Evolutionary conservation across 2,113 vertebrate genomes (phyloP), one percentile per base, ranked within the genome.

Genomic region (Halichoeres trimaculatus): DNA sequence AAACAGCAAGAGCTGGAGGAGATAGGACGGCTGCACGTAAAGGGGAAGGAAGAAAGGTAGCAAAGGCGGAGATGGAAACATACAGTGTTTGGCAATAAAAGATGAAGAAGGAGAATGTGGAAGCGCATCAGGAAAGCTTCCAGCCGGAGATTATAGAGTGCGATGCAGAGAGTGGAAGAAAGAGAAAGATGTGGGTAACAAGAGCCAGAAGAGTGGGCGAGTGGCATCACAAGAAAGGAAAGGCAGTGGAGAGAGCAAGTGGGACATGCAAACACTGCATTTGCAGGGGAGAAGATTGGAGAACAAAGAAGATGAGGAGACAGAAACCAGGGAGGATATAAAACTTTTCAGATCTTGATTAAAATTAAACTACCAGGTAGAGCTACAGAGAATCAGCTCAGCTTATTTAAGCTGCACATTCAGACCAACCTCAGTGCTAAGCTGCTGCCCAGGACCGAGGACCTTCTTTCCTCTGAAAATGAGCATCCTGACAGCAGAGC

Each of bases 161-260:
- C 14, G 59, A 73, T 81, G 77, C 63, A 64, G 73, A 40, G 70
- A 72, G 70, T 30, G 10, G 76, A 65, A 68, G 75, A 85, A 62
- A 71, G 54, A 71, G 59, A 70, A 70, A 76, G 63, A 90, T 85
- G 76, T 56, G 80, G 52, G 69, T 78, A 78, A 82, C 72, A 77
- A 82, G 75, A 85, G 80, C 67, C 74, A 81, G 73, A 45, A 82
- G 83, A 83, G 90, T 88, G 88, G 88, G 90, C 71, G 85, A 90
- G 74, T 53, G 75, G 72, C 43, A 56, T 62, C 22, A 41, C 20
- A 55, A 67, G 70, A 80, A 74, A 71, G 70, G 75, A 61, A 79
- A 88, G 70, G 68, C 80, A 71, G 85, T 70, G 47, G 56, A 67
- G 48, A 76, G 74, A 73, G 36, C 16, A 45, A 85, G 73, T 68